Percentiles rank a stretch among this genome's conserved stretches.
phyloP scores from a whole-genome alignment of 2,797 vertebrate species.

The Streptopelia turtur region DNA sequence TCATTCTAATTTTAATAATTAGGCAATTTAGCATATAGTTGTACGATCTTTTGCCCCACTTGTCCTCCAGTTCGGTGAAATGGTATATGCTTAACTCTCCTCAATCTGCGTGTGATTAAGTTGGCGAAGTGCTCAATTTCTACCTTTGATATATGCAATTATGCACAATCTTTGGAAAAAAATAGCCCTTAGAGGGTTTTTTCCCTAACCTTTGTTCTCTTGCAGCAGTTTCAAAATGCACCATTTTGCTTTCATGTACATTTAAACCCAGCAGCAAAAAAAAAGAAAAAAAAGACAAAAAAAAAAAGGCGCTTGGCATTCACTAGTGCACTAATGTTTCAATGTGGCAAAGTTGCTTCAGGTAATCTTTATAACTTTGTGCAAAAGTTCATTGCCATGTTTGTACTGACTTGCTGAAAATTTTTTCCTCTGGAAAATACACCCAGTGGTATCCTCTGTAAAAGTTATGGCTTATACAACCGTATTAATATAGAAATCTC shows the following conservation, averaged over 20 bases:
- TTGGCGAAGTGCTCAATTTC: slow-evolving; percentile 38
- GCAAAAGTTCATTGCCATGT: slow-evolving; percentile 52
- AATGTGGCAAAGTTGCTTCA: slow-evolving; percentile 44
- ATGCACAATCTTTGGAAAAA: slow-evolving; percentile 7
- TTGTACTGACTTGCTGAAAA: slow-evolving; percentile 34
- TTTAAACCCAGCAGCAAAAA: neutral
- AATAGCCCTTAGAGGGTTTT: neutral
- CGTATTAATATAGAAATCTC: slow-evolving; percentile 16
- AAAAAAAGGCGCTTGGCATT: neutral
- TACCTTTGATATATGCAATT: slow-evolving; percentile 15
- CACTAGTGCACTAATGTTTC: slow-evolving; percentile 32
- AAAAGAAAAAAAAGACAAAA: neutral
- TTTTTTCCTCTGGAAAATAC: slow-evolving; percentile 17
- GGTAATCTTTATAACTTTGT: slow-evolving; percentile 40
- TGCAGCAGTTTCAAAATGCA: slow-evolving; percentile 45
- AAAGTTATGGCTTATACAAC: slow-evolving; percentile 32
- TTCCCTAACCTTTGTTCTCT: neutral
- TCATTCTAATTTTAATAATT: neutral
- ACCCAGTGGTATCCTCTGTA: neutral
- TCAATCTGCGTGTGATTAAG: slow-evolving; percentile 19
- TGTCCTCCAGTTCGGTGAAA: neutral
- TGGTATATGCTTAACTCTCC: neutral
- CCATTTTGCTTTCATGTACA: slow-evolving; percentile 37
- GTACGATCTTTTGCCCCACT: neutral
- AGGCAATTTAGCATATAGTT: neutral